phyloP scores from a whole-genome alignment of 2,888 invertebrate genomes.

The Rhamphomyia laevipes region DNA sequence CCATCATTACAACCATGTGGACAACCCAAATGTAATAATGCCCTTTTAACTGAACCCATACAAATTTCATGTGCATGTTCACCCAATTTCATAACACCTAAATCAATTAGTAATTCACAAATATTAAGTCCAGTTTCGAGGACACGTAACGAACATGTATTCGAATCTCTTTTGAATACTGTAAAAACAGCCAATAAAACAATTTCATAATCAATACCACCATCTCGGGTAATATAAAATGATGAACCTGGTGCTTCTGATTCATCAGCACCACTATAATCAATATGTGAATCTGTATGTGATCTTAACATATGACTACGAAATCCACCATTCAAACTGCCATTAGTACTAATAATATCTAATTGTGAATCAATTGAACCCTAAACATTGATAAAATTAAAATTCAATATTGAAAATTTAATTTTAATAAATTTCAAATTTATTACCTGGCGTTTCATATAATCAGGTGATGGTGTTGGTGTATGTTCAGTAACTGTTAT shows the following conservation, averaged over 20 bases:
- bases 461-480: slow-evolving; percentile 83
- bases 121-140: slow-evolving; percentile 89
- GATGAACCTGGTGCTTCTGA: slow-evolving; percentile 81
- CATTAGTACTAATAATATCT: slow-evolving; percentile 42
- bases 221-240: slow-evolving; percentile 88
- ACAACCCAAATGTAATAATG: slow-evolving; percentile 80
- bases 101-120: slow-evolving; percentile 80
- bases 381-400: slow-evolving; percentile 39
- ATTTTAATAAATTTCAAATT: background rate
- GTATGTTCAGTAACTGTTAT: slow-evolving; percentile 96
- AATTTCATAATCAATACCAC: slow-evolving; percentile 84
- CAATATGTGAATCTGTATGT: slow-evolving; percentile 86
- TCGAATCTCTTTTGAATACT: slow-evolving; percentile 72
- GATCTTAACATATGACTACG: slow-evolving; percentile 63
- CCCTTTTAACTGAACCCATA: slow-evolving; percentile 35
- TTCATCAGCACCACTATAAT: slow-evolving; percentile 73
- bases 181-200: slow-evolving; percentile 76
- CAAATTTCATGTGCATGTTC: slow-evolving; percentile 37
- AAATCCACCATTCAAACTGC: slow-evolving; percentile 28
- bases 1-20: slow-evolving; percentile 86
- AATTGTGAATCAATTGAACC: slow-evolving; percentile 77
- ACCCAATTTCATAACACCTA: slow-evolving; percentile 61
- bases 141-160: slow-evolving; percentile 74
- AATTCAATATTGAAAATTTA: slow-evolving; percentile 2
- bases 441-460: slow-evolving; percentile 62